Evolutionary conservation across 1,140 invertebrate species (phyloP).

Genomic region (Spodoptera frugiperda): DNA sequence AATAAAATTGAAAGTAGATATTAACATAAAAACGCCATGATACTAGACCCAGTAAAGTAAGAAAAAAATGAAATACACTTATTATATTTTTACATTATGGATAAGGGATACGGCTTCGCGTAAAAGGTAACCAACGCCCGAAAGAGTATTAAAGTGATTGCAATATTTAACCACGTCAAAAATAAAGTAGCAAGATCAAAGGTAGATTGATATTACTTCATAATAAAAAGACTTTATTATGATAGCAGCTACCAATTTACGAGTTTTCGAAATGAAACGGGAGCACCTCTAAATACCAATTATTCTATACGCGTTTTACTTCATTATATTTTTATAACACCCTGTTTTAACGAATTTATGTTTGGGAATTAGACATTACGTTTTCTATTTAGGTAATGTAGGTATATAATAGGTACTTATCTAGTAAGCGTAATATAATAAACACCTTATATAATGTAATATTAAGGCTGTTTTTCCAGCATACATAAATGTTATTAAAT

Average conservation of each 20-base stretch:
- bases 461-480: no score
- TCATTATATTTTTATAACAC: conserved; percentile 11
- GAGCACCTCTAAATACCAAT: conserved; percentile 24
- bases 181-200: conserved; percentile 18
- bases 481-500: no score
- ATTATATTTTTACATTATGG: conserved; percentile 5
- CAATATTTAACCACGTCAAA: conserved; percentile 24
- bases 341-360: no score
- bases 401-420: no score
- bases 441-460: no score
- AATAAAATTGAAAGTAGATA: no score
- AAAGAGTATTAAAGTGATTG: conserved; percentile 25
- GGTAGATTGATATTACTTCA: conserved; percentile 37
- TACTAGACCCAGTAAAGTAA: no score
- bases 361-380: neutral
- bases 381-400: no score
- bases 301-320: conserved; percentile 16
- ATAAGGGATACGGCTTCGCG: neutral
- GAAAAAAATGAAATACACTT: no score
- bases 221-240: conserved; percentile 40
- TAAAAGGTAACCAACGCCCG: conserved; percentile 13
- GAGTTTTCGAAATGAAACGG: conserved; percentile 19
- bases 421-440: no score
- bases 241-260: conserved; percentile 25
- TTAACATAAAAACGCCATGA: no score